Conservation (phyloP, 2,113 vertebrate species). For the Probosciger aterrimus region DNA sequence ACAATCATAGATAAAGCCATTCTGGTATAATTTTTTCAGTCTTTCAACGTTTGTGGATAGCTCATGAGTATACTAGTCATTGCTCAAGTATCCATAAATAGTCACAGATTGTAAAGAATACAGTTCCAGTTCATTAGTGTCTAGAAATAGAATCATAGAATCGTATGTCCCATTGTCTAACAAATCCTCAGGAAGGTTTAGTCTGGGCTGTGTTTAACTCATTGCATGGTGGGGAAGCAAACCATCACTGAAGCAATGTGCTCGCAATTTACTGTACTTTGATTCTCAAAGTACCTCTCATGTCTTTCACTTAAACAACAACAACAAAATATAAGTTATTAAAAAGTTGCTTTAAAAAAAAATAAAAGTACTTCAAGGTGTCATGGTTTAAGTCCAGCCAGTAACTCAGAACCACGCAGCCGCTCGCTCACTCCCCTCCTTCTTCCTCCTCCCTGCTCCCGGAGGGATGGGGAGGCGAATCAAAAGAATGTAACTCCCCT, state of each 20-base stretch:
- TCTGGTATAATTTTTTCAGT: neutral
- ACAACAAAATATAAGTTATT: neutral
- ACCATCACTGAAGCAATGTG: neutral
- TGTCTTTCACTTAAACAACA: neutral
- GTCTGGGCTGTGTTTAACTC: neutral
- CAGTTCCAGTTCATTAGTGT: neutral
- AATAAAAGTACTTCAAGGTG: neutral
- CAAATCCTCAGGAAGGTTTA: neutral
- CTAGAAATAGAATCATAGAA: neutral
- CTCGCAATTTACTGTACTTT: neutral
- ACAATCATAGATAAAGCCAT: neutral
- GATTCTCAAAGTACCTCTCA: neutral
- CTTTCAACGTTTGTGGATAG: neutral
- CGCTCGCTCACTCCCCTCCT: neutral
- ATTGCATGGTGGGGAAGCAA: neutral
- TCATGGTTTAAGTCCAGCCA: neutral
- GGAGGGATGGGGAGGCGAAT: neutral
- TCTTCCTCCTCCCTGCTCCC: neutral
- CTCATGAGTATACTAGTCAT: neutral
- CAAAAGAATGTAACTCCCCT: neutral
- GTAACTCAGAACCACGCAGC: neutral
- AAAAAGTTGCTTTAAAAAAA: neutral
- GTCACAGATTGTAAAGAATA: neutral
- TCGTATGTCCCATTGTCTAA: neutral
- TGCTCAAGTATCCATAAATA: neutral